Evolutionary conservation across 2,888 invertebrate species (phyloP), one percentile per base, ranked within the genome.

Genomic region (Prosopocoilus inquinatus): DNA sequence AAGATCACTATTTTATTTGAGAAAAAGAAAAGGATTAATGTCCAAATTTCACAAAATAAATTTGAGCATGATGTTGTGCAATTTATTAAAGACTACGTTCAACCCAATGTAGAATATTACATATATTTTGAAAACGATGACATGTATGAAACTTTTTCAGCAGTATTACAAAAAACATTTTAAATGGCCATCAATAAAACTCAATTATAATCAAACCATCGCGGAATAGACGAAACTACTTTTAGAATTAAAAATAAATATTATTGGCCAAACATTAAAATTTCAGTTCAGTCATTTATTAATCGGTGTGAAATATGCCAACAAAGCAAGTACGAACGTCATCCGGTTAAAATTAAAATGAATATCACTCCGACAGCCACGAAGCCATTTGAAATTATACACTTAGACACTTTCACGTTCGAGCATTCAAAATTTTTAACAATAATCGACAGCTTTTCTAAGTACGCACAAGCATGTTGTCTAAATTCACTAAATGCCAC

Each of bases 121-220:
- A 13, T 41, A 9, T 41, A 41, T 13, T 41, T 41, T 13, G 9
- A 41, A 15, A 41, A n/a, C 9, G 41, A 41, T 13, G 8, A 15
- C 16, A 4, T 41, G 16, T 41, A 5, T 5, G 20, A 20, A 20
- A 3, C 20, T 20, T 20, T 20, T 20, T 20, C 20, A 41, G 16
- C 12, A 9, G 13, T 5, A 41, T 41, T 15, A 15, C 16, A 15
- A 11, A n/a, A 11, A 41, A 41, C 41, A 57, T 16, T 57, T 58
- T 38, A 47, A 41, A 49, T 36, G 47, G 12, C 48, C 52, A 9
- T 13, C 15, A 3, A 53, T 53, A 12, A 50, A 57, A 39, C 9
- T 57, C 12, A 28, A 57, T 20, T 47, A 57, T 38, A 58, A 58
- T 55, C 55, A 8, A 57, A 60, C 33, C 55, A 55, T 15, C 11